phyloP scores from a whole-genome alignment of 2,888 invertebrate genomes.

The Cheilosia variabilis region DNA sequence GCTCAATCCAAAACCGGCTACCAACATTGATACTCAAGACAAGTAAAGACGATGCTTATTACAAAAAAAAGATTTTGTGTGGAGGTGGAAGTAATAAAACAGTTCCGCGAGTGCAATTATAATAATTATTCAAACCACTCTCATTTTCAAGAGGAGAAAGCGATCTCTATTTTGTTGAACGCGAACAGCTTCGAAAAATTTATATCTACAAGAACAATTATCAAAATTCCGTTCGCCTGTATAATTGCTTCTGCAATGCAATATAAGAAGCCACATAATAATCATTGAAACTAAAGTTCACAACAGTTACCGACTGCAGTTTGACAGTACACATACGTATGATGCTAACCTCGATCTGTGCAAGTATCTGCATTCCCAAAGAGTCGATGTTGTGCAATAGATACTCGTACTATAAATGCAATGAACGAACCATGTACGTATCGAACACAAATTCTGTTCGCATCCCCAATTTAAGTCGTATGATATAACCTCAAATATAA shows the following conservation, averaged over 20 bases:
- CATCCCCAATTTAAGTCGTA: slow-evolving; percentile 18
- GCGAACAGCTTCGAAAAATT: no score
- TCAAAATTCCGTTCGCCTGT: no score
- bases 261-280: slow-evolving; percentile 6
- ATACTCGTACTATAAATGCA: neutral
- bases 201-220: no score
- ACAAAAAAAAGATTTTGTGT: no score
- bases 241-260: slow-evolving; percentile 26
- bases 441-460: slow-evolving; percentile 5
- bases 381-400: slow-evolving; percentile 11
- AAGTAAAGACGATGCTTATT: no score
- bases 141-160: no score
- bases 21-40: no score
- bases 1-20: no score
- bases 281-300: neutral
- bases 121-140: no score
- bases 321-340: neutral
- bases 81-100: no score
- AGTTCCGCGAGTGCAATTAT: no score
- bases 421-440: neutral
- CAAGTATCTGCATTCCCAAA: slow-evolving; percentile 11
- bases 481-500: neutral
- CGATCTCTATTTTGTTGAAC: no score
- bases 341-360: neutral
- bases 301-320: slow-evolving; percentile 6